These are phyloP conservation scores for Athrips mouffetella DNA, from an alignment of 2,888 invertebrate species.

Conservation along the genomic window DNA sequence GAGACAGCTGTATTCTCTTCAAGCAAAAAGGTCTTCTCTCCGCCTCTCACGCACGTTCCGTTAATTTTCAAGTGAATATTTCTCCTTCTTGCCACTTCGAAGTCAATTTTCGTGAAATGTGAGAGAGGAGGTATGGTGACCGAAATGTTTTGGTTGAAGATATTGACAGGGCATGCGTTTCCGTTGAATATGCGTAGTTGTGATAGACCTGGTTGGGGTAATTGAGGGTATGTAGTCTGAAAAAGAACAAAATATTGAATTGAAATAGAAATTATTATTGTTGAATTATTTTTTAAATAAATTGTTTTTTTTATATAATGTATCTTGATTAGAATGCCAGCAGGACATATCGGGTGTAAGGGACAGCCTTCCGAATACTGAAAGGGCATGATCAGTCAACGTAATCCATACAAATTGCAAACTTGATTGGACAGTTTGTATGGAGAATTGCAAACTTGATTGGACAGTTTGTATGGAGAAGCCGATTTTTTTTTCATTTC, in stretches of 20 bases:
- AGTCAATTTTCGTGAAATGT: slow-evolving; percentile 41
- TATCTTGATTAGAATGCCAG: too few species aligned
- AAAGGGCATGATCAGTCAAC: too few species aligned
- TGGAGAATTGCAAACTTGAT: too few species aligned
- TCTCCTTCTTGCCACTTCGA: slow-evolving; percentile 31
- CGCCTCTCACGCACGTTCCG: slow-evolving; percentile 42
- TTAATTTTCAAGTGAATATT: slow-evolving; percentile 37
- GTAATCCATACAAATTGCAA: too few species aligned
- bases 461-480: too few species aligned
- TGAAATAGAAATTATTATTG: too few species aligned
- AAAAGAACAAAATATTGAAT: slow-evolving; percentile 28
- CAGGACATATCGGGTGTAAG: too few species aligned
- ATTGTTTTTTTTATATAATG: too few species aligned
- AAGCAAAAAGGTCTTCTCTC: slow-evolving; percentile 37
- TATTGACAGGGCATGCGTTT: slow-evolving; percentile 58
- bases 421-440: too few species aligned
- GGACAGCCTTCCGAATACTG: too few species aligned
- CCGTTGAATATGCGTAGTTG: slow-evolving; percentile 82
- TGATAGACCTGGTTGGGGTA: slow-evolving; percentile 72
- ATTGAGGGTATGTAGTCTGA: slow-evolving; percentile 77
- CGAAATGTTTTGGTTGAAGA: slow-evolving; percentile 58
- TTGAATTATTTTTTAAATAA: too few species aligned
- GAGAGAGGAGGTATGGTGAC: slow-evolving; percentile 49
- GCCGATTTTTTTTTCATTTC: too few species aligned
- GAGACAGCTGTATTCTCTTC: slow-evolving; percentile 53